These are phyloP conservation scores for Globodera rostochiensis DNA, from an alignment of 1,140 invertebrate genomes.

Conservation along the genomic window DNA sequence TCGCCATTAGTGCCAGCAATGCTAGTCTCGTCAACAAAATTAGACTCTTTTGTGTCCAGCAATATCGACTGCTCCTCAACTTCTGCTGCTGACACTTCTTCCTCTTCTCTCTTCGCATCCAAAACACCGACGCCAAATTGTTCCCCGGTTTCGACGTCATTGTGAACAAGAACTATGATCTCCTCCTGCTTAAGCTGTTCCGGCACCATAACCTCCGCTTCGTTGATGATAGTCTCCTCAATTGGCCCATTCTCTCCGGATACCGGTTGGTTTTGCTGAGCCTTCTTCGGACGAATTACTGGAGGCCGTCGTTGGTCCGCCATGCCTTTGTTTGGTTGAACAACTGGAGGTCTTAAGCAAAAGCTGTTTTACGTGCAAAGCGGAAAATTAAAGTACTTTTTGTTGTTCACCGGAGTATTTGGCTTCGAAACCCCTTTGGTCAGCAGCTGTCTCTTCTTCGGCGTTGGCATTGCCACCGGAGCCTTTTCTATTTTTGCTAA, in stretches of 20 bases:
- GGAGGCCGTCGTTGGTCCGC: slow-evolving; percentile 2
- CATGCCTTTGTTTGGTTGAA: not conserved
- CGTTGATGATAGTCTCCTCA: not conserved
- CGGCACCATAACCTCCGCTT: not conserved
- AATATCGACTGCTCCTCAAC: not conserved
- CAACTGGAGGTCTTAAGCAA: not conserved
- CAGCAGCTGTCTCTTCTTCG: not conserved
- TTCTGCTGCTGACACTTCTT: not conserved
- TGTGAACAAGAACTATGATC: not conserved
- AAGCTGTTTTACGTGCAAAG: not conserved
- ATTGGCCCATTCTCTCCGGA: not conserved
- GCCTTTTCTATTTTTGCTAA: not conserved
- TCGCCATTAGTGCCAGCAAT: not conserved
- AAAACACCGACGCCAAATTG: no score
- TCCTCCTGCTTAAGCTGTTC: slow-evolving; percentile 1
- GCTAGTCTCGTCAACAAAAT: not conserved
- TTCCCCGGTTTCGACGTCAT: not conserved
- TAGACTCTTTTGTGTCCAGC: not conserved
- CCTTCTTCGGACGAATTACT: slow-evolving; percentile 8
- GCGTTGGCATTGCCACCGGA: no score
- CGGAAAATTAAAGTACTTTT: not conserved
- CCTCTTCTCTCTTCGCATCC: not conserved
- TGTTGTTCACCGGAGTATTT: slow-evolving; percentile 7
- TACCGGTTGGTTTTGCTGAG: not conserved
- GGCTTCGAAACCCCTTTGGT: slow-evolving; percentile 5